Evolutionary conservation across 2,888 invertebrate genomes (phyloP), one percentile per base, ranked within the genome.

Genomic region (Fissipunctia ypsillon): DNA sequence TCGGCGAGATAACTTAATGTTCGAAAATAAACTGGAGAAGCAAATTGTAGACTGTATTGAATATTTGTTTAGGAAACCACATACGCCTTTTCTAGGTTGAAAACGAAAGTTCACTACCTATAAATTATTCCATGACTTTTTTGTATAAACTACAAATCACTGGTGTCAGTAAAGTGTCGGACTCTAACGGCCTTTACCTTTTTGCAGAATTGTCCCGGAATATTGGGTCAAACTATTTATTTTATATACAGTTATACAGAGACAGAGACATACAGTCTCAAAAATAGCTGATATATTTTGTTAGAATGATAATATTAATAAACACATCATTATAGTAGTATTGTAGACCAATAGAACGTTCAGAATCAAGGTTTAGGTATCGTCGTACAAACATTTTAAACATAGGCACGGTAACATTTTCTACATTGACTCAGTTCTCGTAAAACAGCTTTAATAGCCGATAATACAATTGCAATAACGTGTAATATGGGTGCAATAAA

Each of bases 391-490:
- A 25, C 12, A 38, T 59, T 45, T 52, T 73, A 52, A 79, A 52
- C 41, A 52, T 25, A 72, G 43, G 1, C 14, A 50, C 7, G 43
- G 57, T 78, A 59, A 73, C 12, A 60, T 80, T 52, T 52, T 60
- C 45, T 73, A 59, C 41, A 72, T 45, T 60, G 38, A 45, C 31
- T 60, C 25, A 10, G 45, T 31, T 60, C 31, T 73, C 75, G 45
- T 75, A 73, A 64, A 59, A 50, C 85, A 88, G 89, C 85, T 92
- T 91, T 90, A 91, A 93, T 90, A 91, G 90, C 88, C 89, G 90
- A 93, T 93, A 94, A 94, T 94, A 92, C 91, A 88, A 88, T 89
- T 87, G 93, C 92, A 92, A 94, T 94, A 93, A 93, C 89, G 88
- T 89, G 90, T 91, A 93, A 93, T 93, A 91, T 93, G 92, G 89